Evolutionary conservation across 2,113 vertebrate genomes (phyloP), one percentile per base, ranked within the genome.

Genomic region (Brachyistius frenatus): DNA sequence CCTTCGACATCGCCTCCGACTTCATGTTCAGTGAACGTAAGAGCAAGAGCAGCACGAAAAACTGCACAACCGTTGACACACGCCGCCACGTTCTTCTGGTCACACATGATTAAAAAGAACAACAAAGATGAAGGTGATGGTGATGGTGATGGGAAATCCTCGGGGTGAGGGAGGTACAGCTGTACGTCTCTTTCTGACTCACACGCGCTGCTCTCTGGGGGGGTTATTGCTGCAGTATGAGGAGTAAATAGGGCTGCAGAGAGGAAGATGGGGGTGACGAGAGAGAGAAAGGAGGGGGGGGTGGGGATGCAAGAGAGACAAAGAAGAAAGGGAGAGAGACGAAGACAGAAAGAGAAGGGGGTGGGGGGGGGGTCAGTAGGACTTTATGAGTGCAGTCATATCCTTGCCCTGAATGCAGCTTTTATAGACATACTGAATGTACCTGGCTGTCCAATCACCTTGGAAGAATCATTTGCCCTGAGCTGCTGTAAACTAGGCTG

Each of bases 21-120:
- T 99, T 99, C 84, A 95, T 97, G 83, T 99, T 98, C 93, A 96
- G 97, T 77, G 96, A 98, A 96, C 95, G 98, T 99, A 95, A 94
- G 92, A 80, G 16, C 41, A 44, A 30, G 23, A 5, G 46, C 23
- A 11, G 9, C 14, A 52, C 5, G 0, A 37, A 39, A 44, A 31
- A 0, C 3, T 30, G 31, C 10, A 44, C 32, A 23, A 44, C 23
- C 23, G 23, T 23, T 23, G 23, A 23, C 23, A n/a, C 53, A 41
- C 32, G 30, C 36, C 0, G 41, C 7, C 35, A n/a, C 41, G 10
- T 30, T 64, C 72, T 37, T n/a, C 61, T 69, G 23, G 23, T 23
- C 54, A 41, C 39, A 53, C 13, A 8, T n/a, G 7, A 35, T 37
- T 67, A 60, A n/a, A 9, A n/a, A 39, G 47, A 61, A 60, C 46